Percentiles rank a stretch among this genome's conserved stretches.
phyloP scores from a whole-genome alignment of 1,140 invertebrate genomes.

The Philopotamus ludificatus region DNA sequence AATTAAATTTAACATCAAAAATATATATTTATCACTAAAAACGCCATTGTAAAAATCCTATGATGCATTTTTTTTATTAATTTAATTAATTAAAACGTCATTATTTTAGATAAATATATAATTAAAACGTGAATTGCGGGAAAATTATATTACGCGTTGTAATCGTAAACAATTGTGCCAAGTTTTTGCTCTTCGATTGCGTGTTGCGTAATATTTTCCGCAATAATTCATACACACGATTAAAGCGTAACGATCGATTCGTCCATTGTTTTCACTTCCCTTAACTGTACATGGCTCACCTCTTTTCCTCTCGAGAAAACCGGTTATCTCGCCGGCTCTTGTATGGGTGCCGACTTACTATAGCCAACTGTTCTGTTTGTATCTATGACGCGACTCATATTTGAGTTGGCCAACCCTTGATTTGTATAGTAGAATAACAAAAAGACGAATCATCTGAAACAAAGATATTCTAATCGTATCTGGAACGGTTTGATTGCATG shows the following conservation, averaged over 20 bases:
- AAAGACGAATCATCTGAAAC: not conserved
- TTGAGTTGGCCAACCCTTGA: slow-evolving; percentile 4
- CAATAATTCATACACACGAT: too few relatives aligned
- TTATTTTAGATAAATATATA: too few relatives aligned
- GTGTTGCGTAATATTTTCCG: too few relatives aligned
- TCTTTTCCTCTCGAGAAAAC: slow-evolving; percentile 10
- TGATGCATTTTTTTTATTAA: too few relatives aligned
- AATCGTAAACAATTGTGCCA: too few relatives aligned
- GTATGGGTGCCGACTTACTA: slow-evolving; percentile 35
- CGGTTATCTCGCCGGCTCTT: slow-evolving; percentile 25
- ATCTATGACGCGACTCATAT: slow-evolving; percentile 10
- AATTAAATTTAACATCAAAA: too few relatives aligned
- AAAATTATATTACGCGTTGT: too few relatives aligned
- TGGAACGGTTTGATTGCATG: not conserved
- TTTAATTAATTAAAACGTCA: too few relatives aligned
- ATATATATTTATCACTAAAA: too few relatives aligned
- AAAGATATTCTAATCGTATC: not conserved
- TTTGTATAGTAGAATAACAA: not conserved
- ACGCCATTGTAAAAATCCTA: too few relatives aligned
- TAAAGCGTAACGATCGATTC: not conserved
- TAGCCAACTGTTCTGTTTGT: slow-evolving; percentile 40
- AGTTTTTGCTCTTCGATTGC: too few relatives aligned
- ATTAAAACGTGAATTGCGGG: too few relatives aligned
- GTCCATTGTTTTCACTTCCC: not conserved
- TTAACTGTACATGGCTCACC: slow-evolving; percentile 19